Conservation (phyloP, 2,113 vertebrate species). For the Epinephelus lanceolatus region DNA sequence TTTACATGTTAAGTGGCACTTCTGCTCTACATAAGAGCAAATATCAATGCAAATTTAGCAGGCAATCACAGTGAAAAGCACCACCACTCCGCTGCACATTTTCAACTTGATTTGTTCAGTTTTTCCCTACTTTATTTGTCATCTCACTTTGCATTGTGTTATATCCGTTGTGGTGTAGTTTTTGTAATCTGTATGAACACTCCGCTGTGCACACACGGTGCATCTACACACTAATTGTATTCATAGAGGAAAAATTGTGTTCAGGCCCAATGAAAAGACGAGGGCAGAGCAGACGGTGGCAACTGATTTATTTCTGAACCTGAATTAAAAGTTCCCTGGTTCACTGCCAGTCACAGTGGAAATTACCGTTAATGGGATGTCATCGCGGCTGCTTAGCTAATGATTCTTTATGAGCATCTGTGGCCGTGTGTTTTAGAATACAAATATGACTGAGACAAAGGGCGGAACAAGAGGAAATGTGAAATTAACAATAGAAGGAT, state of each 20-base stretch:
- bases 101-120: background rate
- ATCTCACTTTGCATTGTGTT: background rate
- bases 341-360: constrained; percentile 50
- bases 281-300: background rate
- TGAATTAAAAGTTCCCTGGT: constrained; percentile 24
- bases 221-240: background rate
- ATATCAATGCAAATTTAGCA: background rate
- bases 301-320: constrained; percentile 21
- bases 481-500: background rate
- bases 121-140: background rate
- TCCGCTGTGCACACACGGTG: too few relatives aligned
- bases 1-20: background rate
- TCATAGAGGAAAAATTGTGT: background rate
- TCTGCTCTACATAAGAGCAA: background rate
- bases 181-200: background rate
- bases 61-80: background rate
- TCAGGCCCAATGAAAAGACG: constrained; percentile 24
- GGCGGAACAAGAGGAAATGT: background rate
- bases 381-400: constrained; percentile 37
- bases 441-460: background rate
- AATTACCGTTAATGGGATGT: constrained; percentile 61
- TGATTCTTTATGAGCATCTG: constrained; percentile 42
- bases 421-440: background rate
- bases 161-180: background rate
- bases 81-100: background rate